Conservation (phyloP, 2,797 vertebrate genomes). For the Hoplostethus atlanticus region DNA sequence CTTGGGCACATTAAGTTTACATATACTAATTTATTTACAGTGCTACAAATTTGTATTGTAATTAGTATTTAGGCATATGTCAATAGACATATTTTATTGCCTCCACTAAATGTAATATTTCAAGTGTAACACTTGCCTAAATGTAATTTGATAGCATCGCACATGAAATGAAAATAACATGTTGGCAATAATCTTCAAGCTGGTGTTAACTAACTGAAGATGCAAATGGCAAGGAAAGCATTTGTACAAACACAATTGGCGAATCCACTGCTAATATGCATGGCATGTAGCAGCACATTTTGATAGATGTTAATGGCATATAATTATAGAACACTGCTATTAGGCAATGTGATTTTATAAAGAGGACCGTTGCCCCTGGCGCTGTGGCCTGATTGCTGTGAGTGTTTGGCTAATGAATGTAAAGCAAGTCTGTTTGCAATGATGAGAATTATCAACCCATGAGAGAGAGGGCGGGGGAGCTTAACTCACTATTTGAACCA, state of each 20-base stretch:
- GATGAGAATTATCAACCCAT: constrained; percentile 80
- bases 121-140: not conserved
- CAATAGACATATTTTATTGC: constrained; percentile 15
- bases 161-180: constrained; percentile 40
- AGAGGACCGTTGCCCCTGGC: constrained; percentile 83
- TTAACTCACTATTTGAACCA: constrained; percentile 65
- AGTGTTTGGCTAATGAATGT: constrained; percentile 87
- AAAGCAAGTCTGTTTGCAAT: constrained; percentile 84
- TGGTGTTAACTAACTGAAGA: constrained; percentile 55
- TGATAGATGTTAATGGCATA: constrained; percentile 87
- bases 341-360: constrained; percentile 84
- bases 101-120: constrained; percentile 1
- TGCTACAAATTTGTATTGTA: constrained; percentile 6
- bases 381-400: constrained; percentile 83
- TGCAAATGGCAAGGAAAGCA: constrained; percentile 59
- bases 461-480: constrained; percentile 56
- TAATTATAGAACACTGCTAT: constrained; percentile 86
- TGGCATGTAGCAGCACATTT: constrained; percentile 79
- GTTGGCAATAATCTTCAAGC: constrained; percentile 44
- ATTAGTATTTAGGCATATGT: constrained; percentile 9
- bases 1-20: constrained; percentile 22
- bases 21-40: constrained; percentile 57
- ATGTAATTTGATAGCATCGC: constrained; percentile 13
- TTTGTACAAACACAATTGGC: constrained; percentile 69
- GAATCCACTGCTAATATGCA: constrained; percentile 71